These are phyloP conservation scores for Antidorcas marsupialis DNA, from an alignment of 2,113 vertebrate species.

Conservation along the genomic window DNA sequence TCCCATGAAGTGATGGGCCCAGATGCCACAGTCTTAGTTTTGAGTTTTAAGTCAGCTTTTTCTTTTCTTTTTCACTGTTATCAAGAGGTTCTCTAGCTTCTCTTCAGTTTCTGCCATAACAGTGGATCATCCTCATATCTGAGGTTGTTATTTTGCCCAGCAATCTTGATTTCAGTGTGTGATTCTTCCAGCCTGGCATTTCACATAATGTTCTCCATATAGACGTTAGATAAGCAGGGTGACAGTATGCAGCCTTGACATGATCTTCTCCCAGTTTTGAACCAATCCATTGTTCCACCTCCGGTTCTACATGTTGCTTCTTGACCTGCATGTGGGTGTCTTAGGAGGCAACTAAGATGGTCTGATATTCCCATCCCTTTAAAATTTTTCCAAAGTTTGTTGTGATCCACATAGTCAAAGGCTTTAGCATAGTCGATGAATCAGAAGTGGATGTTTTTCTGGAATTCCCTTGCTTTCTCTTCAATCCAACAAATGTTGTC, in stretches of 20 bases:
- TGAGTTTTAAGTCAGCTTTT: background rate
- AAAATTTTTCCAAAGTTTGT: background rate
- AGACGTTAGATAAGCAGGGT: background rate
- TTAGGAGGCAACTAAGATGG: background rate
- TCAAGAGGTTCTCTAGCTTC: background rate
- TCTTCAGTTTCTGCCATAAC: background rate
- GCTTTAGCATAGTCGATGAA: background rate
- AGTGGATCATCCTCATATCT: background rate
- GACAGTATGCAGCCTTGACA: background rate
- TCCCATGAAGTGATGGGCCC: background rate
- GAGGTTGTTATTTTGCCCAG: background rate
- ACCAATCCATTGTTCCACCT: background rate
- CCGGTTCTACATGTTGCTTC: accelerated
- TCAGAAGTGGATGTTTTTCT: background rate
- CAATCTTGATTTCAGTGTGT: background rate
- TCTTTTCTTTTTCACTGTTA: background rate
- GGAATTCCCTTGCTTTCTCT: background rate
- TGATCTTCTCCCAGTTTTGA: background rate
- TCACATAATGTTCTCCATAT: background rate
- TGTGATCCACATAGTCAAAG: background rate
- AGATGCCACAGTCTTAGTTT: background rate
- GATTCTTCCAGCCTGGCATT: background rate
- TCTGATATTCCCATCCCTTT: background rate
- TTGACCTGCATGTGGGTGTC: background rate
- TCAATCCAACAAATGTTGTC: background rate